These are phyloP conservation scores for Gambusia yucatana DNA, from an alignment of 2,797 vertebrate genomes.

Conservation along the genomic window DNA sequence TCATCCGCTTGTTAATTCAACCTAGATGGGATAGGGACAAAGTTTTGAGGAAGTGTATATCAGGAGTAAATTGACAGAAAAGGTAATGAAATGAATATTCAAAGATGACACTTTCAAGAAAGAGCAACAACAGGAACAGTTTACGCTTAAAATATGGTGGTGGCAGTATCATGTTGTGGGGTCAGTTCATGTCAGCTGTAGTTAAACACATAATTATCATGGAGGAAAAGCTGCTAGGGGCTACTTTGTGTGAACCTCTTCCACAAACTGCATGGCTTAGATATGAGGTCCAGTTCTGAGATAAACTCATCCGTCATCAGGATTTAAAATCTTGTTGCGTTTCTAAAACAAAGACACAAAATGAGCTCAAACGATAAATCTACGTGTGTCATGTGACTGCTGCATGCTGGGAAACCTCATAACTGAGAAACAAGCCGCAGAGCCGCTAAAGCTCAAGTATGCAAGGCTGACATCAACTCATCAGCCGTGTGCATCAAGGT, in stretches of 20 bases:
- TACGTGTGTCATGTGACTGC: neutral
- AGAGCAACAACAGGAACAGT: neutral
- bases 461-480: slow-evolving; percentile 45
- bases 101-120: neutral
- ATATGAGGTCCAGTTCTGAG: neutral
- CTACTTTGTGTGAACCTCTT: neutral
- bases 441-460: slow-evolving; percentile 10
- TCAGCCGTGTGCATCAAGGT: slow-evolving; percentile 54
- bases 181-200: neutral
- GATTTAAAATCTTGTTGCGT: neutral
- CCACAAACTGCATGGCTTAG: neutral
- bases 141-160: neutral
- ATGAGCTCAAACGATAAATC: neutral
- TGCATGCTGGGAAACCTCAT: neutral
- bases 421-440: slow-evolving; percentile 16
- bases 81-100: neutral
- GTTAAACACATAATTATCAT: too few species aligned
- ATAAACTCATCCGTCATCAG: neutral
- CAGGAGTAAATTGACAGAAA: neutral
- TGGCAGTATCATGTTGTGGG: neutral
- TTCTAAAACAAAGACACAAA: neutral
- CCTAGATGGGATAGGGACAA: neutral
- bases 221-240: neutral
- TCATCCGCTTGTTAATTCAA: neutral
- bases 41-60: neutral